Conservation (phyloP, 2,113 vertebrate species). For the Campylorhamphus procurvoides region DNA sequence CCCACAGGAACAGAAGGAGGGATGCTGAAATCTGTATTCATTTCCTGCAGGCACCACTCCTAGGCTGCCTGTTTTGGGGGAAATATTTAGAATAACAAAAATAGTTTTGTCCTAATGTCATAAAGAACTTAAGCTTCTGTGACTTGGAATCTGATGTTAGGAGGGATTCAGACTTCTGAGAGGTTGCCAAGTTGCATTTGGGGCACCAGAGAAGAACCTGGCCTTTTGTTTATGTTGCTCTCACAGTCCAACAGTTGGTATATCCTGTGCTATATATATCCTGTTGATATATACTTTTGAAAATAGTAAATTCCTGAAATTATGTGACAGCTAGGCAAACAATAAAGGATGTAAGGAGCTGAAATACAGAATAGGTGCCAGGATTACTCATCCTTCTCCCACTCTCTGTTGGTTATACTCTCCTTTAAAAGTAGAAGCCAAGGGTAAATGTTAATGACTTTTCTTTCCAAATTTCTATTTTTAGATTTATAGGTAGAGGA, state of each 20-base stretch:
- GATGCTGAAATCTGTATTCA: not conserved
- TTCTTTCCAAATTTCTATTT: not conserved
- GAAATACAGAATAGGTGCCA: constrained; percentile 13
- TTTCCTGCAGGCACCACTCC: not conserved
- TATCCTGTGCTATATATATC: not conserved
- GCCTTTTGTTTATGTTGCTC: not conserved
- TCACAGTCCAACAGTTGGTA: not conserved
- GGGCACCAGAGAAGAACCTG: not conserved
- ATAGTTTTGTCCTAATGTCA: not conserved
- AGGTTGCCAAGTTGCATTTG: not conserved
- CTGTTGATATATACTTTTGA: not conserved
- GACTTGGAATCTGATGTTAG: not conserved
- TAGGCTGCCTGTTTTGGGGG: not conserved
- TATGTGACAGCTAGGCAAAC: not conserved
- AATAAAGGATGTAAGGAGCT: not conserved
- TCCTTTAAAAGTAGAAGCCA: not conserved
- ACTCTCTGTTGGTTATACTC: constrained; percentile 2
- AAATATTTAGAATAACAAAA: not conserved
- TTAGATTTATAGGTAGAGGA: constrained; percentile 16
- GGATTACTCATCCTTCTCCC: constrained; percentile 40
- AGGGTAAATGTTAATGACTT: not conserved
- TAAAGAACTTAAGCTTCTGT: not conserved
- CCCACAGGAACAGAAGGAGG: not conserved
- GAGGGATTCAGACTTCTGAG: not conserved
- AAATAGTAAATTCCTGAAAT: constrained; percentile 46